Conservation (phyloP, 2,113 vertebrate species). For the Onychostruthus taczanowskii region DNA sequence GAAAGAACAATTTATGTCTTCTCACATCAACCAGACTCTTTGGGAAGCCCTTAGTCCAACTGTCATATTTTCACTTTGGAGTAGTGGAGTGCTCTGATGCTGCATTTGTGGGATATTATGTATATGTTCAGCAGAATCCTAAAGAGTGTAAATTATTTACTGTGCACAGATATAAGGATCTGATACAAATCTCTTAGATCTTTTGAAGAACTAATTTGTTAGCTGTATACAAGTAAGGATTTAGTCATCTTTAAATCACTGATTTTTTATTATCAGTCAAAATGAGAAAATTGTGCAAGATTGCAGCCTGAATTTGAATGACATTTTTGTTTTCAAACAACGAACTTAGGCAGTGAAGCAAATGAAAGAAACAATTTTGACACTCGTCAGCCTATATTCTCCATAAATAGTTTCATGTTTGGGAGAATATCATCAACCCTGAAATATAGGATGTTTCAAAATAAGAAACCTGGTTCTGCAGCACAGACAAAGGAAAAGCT, state of each 20-base stretch:
- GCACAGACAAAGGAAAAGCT: background rate
- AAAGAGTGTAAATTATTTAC: background rate
- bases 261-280: background rate
- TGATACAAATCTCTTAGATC: background rate
- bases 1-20: background rate
- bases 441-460: background rate
- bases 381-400: background rate
- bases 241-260: background rate
- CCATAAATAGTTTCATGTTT: background rate
- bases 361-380: background rate
- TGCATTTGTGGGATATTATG: background rate
- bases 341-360: rapidly evolving
- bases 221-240: background rate
- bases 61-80: background rate
- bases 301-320: background rate
- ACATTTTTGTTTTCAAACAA: background rate
- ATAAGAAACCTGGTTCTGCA: background rate
- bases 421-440: background rate
- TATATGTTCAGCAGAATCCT: background rate
- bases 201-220: background rate
- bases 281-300: background rate
- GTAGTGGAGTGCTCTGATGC: background rate
- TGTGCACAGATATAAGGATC: background rate
- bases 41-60: background rate
- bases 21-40: background rate